A percentile compares a stretch with the other conserved stretches of the same genome.
Conservation (phyloP, 2,113 vertebrate species). For the Nothobranchius furzeri region DNA sequence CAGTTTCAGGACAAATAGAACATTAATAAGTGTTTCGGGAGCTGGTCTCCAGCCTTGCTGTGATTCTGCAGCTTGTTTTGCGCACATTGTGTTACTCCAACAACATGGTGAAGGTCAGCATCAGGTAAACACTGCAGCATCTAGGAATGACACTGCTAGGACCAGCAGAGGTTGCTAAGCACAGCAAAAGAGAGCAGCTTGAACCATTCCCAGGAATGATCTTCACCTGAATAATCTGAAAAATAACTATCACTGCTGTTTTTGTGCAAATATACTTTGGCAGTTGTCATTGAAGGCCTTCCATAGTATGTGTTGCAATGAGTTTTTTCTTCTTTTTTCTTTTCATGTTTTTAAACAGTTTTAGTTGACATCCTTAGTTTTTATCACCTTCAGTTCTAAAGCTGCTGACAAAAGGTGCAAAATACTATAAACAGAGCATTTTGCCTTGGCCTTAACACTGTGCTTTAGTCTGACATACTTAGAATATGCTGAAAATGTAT, state of each 20-base stretch:
- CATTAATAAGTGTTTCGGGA: neutral
- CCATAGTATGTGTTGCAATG: no score
- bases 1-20: slow-evolving; percentile 14
- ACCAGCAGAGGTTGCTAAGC: neutral
- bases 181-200: neutral
- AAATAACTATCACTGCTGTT: no score
- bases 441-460: slow-evolving; percentile 30
- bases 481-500: slow-evolving; percentile 8
- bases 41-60: neutral
- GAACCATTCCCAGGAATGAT: no score
- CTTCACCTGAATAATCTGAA: no score
- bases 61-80: neutral
- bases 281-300: no score
- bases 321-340: no score
- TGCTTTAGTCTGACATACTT: slow-evolving; percentile 19
- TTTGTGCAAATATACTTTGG: no score
- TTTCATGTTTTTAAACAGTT: no score
- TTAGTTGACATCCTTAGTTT: no score
- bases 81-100: slow-evolving; percentile 13
- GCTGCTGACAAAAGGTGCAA: neutral
- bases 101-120: slow-evolving; percentile 54
- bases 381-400: neutral
- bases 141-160: neutral
- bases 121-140: slow-evolving; percentile 39
- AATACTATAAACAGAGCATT: slow-evolving; percentile 1